Evolutionary conservation across 2,113 vertebrate species (phyloP).

Genomic region (Muscicapa adusta): DNA sequence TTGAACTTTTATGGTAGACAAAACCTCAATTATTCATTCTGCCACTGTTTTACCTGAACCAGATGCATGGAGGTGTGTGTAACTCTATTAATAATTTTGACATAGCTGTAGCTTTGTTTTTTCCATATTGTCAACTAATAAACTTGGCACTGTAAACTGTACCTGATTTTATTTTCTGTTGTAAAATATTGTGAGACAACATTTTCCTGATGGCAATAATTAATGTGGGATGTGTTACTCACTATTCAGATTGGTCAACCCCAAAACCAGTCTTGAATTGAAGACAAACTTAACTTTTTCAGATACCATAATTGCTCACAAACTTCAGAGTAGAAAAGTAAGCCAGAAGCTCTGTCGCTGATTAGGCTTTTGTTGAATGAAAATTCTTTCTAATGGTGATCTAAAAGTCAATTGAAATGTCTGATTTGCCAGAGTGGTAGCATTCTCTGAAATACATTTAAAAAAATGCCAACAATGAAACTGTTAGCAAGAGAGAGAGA

Average conservation of each 20-base stretch:
- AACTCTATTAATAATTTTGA: slow-evolving; percentile 37
- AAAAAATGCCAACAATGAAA: background rate
- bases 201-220: background rate
- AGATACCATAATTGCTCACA: background rate
- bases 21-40: slow-evolving; percentile 31
- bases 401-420: background rate
- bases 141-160: background rate
- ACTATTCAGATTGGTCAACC: background rate
- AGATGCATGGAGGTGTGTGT: background rate
- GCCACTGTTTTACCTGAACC: background rate
- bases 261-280: background rate
- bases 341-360: background rate
- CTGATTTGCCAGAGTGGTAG: background rate
- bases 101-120: background rate
- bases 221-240: background rate
- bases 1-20: slow-evolving; percentile 17
- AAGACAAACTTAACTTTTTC: background rate
- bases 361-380: background rate
- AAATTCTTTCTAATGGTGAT: background rate
- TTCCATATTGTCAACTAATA: background rate
- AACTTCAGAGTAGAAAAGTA: background rate
- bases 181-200: background rate
- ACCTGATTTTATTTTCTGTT: background rate
- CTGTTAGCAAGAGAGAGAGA: background rate
- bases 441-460: background rate